Percentiles rank a stretch among this genome's conserved stretches.
phyloP scores from a whole-genome alignment of 2,113 vertebrate species.

The Catagonus wagneri region DNA sequence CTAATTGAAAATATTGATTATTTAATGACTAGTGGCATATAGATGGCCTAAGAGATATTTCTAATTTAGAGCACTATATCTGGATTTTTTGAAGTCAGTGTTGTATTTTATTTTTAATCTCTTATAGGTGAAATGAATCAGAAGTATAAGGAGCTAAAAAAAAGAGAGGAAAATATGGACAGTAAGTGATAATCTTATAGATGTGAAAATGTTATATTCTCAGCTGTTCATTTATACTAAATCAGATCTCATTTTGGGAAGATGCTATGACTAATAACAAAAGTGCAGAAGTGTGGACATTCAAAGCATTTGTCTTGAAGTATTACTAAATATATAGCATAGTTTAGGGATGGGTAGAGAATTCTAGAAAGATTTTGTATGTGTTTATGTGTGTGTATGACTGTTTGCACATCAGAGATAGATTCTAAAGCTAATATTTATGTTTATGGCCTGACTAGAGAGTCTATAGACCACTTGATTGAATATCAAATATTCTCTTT shows the following conservation, averaged over 20 bases:
- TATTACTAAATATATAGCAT: conserved; percentile 6
- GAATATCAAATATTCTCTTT: neutral
- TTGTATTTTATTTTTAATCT: conserved; percentile 64
- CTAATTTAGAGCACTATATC: neutral
- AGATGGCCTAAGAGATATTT: conserved; percentile 30
- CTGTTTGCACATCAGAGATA: neutral
- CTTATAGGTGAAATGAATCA: conserved; percentile 94
- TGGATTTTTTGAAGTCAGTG: conserved; percentile 57
- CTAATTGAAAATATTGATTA: neutral
- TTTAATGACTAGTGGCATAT: neutral
- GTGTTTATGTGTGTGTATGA: neutral
- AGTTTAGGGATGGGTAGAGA: neutral
- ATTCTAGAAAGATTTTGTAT: neutral
- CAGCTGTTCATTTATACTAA: conserved; percentile 49
- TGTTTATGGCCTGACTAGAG: neutral
- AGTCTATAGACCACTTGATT: neutral
- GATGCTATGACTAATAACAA: neutral
- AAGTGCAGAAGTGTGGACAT: neutral
- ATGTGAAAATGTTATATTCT: conserved; percentile 12
- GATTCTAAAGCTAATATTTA: conserved; percentile 27
- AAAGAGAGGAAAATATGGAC: conserved; percentile 94
- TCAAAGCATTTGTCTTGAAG: conserved; percentile 23
- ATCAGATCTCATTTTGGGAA: conserved; percentile 3
- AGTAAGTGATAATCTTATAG: conserved; percentile 89
- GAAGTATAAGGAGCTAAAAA: conserved; percentile 97